A percentile compares a stretch with the other conserved stretches of the same genome.
phyloP scores from a whole-genome alignment of 2,113 vertebrate genomes.

The Bothrops jararaca region DNA sequence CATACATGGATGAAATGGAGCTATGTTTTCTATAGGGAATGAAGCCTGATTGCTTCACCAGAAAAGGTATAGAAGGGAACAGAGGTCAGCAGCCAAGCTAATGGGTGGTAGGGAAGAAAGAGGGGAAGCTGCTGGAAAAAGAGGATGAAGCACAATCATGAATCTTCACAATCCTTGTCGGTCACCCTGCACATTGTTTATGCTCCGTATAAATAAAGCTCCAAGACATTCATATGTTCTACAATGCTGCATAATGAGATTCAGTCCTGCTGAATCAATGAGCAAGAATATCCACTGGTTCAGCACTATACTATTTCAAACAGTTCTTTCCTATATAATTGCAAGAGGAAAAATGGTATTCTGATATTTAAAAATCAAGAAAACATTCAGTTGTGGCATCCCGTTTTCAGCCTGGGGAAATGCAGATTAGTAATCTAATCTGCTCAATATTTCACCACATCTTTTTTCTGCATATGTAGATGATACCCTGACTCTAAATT shows the following conservation, averaged over 20 bases:
- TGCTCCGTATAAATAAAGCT: neutral
- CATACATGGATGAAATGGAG: neutral
- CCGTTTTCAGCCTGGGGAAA: neutral
- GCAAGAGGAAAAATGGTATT: neutral
- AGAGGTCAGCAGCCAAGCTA: neutral
- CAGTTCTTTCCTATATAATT: neutral
- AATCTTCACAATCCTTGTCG: neutral
- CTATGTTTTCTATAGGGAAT: neutral
- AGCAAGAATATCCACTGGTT: neutral
- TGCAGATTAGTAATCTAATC: neutral
- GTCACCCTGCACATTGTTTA: neutral
- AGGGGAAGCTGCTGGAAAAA: neutral
- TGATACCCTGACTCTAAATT: neutral
- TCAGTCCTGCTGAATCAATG: neutral
- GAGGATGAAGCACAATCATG: neutral
- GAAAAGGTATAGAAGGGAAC: neutral
- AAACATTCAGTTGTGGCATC: neutral
- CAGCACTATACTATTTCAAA: neutral
- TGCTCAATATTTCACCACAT: neutral
- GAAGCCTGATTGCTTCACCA: neutral
- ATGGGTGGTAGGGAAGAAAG: neutral
- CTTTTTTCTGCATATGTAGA: neutral
- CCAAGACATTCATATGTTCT: neutral
- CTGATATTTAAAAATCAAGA: neutral
- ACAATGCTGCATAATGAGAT: neutral